A percentile compares a stretch with the other conserved stretches of the same genome.
Evolutionary conservation across 2,113 vertebrate species (phyloP).

Genomic region (Mionectes macconnelli): DNA sequence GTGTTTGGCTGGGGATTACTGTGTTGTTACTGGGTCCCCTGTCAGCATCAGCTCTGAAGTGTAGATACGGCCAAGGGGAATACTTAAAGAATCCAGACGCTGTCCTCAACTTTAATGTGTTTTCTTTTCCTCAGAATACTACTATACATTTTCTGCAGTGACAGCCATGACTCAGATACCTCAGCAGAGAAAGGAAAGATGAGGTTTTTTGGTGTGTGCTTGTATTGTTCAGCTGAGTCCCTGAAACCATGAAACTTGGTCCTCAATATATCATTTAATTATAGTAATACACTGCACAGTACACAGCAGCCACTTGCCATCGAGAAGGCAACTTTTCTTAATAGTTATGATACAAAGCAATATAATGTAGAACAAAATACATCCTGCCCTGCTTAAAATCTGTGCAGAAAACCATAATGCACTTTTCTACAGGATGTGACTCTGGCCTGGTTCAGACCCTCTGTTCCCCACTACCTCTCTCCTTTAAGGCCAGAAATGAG

Average conservation of each 20-base stretch:
- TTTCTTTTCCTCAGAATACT: neutral
- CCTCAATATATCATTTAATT: neutral
- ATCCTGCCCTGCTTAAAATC: neutral
- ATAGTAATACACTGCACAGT: neutral
- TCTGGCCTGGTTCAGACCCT: neutral
- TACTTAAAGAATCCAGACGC: neutral
- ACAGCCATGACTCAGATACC: neutral
- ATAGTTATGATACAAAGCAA: neutral
- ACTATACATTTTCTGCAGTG: neutral
- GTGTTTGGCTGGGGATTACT: slow-evolving; percentile 20
- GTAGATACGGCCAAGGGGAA: neutral
- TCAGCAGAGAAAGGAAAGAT: neutral
- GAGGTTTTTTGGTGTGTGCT: neutral
- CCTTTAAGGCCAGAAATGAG: neutral
- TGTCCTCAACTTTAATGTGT: neutral
- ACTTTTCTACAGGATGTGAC: neutral
- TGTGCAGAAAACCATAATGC: neutral
- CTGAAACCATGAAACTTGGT: neutral
- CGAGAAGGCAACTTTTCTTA: neutral
- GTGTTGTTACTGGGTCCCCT: neutral
- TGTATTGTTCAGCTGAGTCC: neutral
- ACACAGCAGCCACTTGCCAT: neutral
- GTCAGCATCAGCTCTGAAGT: neutral
- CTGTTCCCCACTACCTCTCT: neutral
- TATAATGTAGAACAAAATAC: neutral